phyloP scores from a whole-genome alignment of 2,888 invertebrate species.

The Clanis bilineata region DNA sequence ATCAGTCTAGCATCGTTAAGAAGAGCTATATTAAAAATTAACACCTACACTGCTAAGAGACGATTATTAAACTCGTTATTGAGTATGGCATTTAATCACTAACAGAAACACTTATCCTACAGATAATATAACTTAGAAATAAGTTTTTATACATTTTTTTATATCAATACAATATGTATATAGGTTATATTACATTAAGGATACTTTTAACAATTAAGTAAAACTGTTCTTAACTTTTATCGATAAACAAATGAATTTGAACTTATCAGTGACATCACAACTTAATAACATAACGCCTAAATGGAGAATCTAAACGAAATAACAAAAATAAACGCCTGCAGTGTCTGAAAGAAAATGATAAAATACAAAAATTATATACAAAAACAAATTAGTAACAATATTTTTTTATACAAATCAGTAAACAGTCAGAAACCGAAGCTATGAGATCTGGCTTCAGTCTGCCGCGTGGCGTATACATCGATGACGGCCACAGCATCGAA shows the following conservation, averaged over 20 bases:
- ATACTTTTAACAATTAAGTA: conserved; percentile 13
- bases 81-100: conserved; percentile 73
- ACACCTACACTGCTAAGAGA: conserved; percentile 58
- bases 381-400: conserved; percentile 48
- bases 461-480: conserved; percentile 13
- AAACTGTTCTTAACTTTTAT: conserved; percentile 16
- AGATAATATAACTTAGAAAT: conserved; percentile 63
- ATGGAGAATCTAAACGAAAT: conserved; percentile 46
- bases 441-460: conserved; percentile 17
- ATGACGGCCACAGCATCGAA: conserved; percentile 13
- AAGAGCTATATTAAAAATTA: conserved; percentile 52
- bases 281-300: conserved; percentile 56
- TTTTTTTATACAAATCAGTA: conserved; percentile 33
- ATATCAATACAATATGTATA: conserved; percentile 60
- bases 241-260: conserved; percentile 50
- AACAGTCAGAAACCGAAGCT: background rate
- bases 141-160: conserved; percentile 65
- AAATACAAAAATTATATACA: conserved; percentile 67
- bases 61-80: conserved; percentile 63
- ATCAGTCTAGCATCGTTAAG: conserved; percentile 64
- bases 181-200: conserved; percentile 62
- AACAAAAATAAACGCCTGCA: conserved; percentile 51
- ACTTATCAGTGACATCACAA: conserved; percentile 55
- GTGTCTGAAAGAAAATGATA: conserved; percentile 36
- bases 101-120: conserved; percentile 67